Percentiles rank a stretch among this genome's conserved stretches.
phyloP scores from a whole-genome alignment of 2,797 vertebrate genomes.

The Poecilia wingei region DNA sequence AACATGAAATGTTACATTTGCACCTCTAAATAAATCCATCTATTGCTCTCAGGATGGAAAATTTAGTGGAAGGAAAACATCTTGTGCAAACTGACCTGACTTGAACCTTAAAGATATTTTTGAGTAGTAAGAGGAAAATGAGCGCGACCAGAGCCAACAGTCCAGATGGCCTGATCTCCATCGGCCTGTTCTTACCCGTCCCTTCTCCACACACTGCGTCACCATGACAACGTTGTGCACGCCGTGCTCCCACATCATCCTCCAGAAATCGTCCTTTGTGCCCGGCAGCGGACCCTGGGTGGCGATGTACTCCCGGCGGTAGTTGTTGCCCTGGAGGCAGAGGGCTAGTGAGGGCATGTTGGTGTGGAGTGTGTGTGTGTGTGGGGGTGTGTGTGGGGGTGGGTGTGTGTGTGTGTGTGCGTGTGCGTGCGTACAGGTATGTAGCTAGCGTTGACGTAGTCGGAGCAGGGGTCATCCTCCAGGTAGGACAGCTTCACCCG shows the following conservation, averaged over 20 bases:
- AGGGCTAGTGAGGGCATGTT: not conserved
- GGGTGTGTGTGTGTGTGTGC: not conserved
- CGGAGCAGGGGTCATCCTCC: slow-evolving; percentile 93
- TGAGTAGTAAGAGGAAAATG: not conserved
- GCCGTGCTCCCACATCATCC: slow-evolving; percentile 96
- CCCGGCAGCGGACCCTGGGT: slow-evolving; percentile 94
- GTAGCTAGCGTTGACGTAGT: slow-evolving; percentile 97
- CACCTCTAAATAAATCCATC: not conserved
- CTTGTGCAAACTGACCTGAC: not conserved
- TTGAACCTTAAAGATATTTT: not conserved
- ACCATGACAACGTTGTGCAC: slow-evolving; percentile 95
- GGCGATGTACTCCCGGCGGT: slow-evolving; percentile 91
- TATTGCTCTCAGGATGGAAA: not conserved
- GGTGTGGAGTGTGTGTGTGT: not conserved
- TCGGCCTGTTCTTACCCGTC: slow-evolving; percentile 81
- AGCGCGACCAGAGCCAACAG: not conserved
- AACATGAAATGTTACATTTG: no score
- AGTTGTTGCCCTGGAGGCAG: slow-evolving; percentile 86
- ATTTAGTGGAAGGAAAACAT: not conserved
- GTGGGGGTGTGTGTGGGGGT: no score
- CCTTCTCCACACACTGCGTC: slow-evolving; percentile 94
- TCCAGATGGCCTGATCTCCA: not conserved
- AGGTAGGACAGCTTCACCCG: slow-evolving; percentile 92
- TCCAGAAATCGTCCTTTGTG: slow-evolving; percentile 97
- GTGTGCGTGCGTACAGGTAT: slow-evolving; percentile 81